Conservation (phyloP, 2,797 vertebrate genomes). For the Australoheros facetus region DNA sequence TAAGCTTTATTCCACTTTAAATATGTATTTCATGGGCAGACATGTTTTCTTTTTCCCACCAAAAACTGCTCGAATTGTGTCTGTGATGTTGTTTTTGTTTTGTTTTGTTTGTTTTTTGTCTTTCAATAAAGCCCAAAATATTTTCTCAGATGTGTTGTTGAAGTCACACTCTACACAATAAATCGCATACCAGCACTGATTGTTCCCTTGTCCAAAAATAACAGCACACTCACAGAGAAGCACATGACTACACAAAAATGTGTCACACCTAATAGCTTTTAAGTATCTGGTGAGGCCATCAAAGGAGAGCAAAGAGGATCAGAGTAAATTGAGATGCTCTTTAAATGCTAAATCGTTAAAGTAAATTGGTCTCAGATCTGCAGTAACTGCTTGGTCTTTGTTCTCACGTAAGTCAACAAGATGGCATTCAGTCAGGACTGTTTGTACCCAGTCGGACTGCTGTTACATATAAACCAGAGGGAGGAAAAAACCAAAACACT, state of each 20-base stretch:
- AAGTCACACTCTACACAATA: constrained; percentile 25
- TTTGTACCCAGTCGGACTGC: neutral
- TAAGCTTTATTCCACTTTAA: no score
- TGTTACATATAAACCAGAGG: constrained; percentile 10
- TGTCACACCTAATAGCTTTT: neutral
- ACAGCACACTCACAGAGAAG: constrained; percentile 8
- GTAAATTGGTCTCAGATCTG: constrained; percentile 2
- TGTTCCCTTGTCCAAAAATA: neutral
- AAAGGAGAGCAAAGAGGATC: neutral
- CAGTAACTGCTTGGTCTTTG: neutral
- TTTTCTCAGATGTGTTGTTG: constrained; percentile 24
- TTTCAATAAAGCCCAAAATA: constrained; percentile 49
- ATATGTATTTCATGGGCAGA: neutral
- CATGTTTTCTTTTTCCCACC: neutral
- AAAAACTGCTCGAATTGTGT: neutral
- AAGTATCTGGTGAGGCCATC: neutral
- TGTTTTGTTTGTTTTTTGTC: neutral
- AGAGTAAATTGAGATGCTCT: constrained; percentile 17
- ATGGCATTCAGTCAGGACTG: constrained; percentile 7
- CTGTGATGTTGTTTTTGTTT: neutral
- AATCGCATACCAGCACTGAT: constrained; percentile 5
- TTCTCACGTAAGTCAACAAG: constrained; percentile 8
- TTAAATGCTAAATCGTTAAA: neutral
- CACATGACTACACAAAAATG: constrained; percentile 1
- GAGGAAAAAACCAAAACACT: neutral